Conservation (phyloP, 2,113 vertebrate genomes). For the Guaruba guarouba region DNA sequence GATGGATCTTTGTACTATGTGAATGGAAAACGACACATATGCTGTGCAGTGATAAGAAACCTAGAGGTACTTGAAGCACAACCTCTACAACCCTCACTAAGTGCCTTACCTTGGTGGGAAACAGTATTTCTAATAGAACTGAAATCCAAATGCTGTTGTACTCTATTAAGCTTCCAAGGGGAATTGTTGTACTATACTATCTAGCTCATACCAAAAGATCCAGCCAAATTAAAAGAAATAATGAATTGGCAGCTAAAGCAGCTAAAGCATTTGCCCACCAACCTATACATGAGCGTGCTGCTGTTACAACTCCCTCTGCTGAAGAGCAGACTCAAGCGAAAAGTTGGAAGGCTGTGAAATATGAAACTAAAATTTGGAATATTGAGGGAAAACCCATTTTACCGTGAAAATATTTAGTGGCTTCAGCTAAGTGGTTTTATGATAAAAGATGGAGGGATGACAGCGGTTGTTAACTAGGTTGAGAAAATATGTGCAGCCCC, state of each 20-base stretch:
- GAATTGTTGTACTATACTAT: not conserved
- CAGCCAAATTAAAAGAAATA: not conserved
- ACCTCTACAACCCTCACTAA: not conserved
- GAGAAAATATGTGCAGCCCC: not conserved
- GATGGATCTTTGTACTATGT: not conserved
- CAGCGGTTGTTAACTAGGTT: not conserved
- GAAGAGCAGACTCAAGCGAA: not conserved
- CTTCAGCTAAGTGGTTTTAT: not conserved
- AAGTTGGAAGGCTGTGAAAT: not conserved
- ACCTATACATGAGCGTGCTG: not conserved
- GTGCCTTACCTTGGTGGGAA: not conserved
- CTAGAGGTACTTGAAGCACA: not conserved
- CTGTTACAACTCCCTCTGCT: not conserved
- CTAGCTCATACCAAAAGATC: not conserved
- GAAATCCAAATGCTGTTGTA: not conserved
- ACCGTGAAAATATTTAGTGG: not conserved
- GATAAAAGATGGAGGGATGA: not conserved
- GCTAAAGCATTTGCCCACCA: not conserved
- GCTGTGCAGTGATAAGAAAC: not conserved
- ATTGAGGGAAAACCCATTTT: not conserved
- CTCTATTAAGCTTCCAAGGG: not conserved
- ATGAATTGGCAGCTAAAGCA: not conserved
- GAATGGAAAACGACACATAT: not conserved
- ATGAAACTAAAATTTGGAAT: not conserved
- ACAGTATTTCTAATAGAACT: not conserved